These are phyloP conservation scores for Coremacera marginata DNA, from an alignment of 2,888 invertebrate species.

Conservation along the genomic window DNA sequence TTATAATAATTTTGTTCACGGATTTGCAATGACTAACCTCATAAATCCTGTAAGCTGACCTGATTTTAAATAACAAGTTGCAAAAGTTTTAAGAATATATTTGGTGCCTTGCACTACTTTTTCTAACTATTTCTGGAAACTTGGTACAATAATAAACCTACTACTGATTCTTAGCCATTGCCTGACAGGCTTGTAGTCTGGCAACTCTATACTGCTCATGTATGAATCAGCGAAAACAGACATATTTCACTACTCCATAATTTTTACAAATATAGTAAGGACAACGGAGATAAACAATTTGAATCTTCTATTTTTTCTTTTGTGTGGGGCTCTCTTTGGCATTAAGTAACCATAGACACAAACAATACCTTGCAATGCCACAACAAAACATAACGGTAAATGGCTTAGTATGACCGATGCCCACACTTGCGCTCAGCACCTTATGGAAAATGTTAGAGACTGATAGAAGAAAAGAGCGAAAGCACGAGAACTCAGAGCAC, in stretches of 20 bases:
- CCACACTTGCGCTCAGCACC: background rate
- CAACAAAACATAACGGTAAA: constrained; percentile 24
- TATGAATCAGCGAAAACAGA: constrained; percentile 4
- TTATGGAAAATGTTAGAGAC: background rate
- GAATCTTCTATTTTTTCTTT: background rate
- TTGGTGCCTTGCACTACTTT: too few species aligned
- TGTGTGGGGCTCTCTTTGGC: constrained; percentile 12
- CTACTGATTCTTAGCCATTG: background rate
- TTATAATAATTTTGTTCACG: too few species aligned
- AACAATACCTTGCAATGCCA: constrained; percentile 1
- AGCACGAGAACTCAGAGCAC: constrained; percentile 1
- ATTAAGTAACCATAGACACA: constrained; percentile 34
- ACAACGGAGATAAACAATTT: constrained; percentile 15
- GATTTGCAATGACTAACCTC: too few species aligned
- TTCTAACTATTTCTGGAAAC: too few species aligned
- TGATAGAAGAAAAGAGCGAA: background rate
- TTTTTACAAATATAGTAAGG: constrained; percentile 8
- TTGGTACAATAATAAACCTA: too few species aligned
- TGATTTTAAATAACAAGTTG: too few species aligned
- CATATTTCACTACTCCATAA: constrained; percentile 7
- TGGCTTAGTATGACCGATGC: background rate
- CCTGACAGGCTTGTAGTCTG: background rate
- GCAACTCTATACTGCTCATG: background rate
- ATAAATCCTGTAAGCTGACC: too few species aligned
- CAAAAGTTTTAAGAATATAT: too few species aligned